Base-by-base conservation (phyloP, 2,797 vertebrate genomes). In the Spinibarbus caldwelli region DNA sequence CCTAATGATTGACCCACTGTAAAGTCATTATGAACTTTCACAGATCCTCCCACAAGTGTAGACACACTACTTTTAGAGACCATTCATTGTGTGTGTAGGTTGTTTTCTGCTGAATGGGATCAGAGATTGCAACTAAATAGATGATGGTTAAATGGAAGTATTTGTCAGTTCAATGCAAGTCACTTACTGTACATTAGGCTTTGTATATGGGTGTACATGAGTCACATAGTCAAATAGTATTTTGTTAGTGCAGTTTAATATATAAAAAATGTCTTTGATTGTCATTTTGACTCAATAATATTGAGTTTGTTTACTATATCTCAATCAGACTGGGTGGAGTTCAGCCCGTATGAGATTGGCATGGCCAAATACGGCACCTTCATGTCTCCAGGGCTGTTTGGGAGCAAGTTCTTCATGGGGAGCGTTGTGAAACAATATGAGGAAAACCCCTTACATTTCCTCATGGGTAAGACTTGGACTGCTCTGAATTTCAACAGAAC, bases 311-410 rank as follows among this genome's bases (percentile, higher is more conserved):
- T 52, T 41, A 6, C n/a, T 47, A 43, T 72, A 0, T 71, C 29
- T 80, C n/a, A 23, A 31, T 84, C 93, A 99, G 98, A 99, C 93
- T 99, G 98, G 98, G 97, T 99, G 89, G 98, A 99, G 93, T 99
- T 99, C 93, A 99, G 95, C 84, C 98, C 98, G 0, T 99, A 98
- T 81, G 98, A 99, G 92, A 99, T 99, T 54, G 98, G 98, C n/a
- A 99, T 99, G 98, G 97, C 98, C 34, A 99, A 99, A 89, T 99
- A 99, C 7, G 98, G 98, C 26, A 99, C 98, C 73, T 99, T 99
- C 72, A 99, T 99, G 98, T 92, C 95, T 41, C 98, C 98, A 1
- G 97, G 96, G 91, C 85, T 98, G 89, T 99, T 99, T 89, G 98
- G 98, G 88, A 99, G 97, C 95, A 99, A 99, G 93, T 99, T 99